These are phyloP conservation scores for Pseudobourletiella spinata DNA, from an alignment of 1,140 invertebrate species.

Conservation along the genomic window DNA sequence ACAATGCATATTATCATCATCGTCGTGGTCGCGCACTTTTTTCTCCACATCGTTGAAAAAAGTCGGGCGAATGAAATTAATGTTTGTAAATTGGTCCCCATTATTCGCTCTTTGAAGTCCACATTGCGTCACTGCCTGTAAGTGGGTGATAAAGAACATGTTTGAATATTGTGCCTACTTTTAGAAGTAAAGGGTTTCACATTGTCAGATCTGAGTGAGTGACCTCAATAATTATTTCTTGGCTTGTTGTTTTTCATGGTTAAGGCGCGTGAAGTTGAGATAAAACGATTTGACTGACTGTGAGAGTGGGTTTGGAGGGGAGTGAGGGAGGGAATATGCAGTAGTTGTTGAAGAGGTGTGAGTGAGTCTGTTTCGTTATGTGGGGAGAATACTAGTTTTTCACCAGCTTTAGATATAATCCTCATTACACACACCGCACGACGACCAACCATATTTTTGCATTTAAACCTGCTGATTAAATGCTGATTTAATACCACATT, in stretches of 20 bases:
- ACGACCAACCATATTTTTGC: not conserved
- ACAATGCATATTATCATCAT: too few relatives aligned
- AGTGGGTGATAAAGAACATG: too few relatives aligned
- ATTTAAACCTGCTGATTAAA: too few relatives aligned
- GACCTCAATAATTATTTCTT: conserved; percentile 4
- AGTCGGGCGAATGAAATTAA: not conserved
- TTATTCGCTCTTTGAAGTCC: not conserved
- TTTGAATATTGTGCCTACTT: not conserved
- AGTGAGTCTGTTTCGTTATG: not conserved
- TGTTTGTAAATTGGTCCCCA: not conserved
- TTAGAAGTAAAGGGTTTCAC: too few relatives aligned
- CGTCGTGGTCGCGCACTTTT: too few relatives aligned
- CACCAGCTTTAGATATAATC: not conserved
- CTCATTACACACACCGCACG: not conserved
- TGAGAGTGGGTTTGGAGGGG: not conserved
- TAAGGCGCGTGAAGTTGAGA: not conserved
- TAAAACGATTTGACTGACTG: not conserved
- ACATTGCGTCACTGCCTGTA: not conserved
- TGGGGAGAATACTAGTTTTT: not conserved
- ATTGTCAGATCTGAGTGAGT: not conserved
- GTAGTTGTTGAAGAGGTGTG: not conserved
- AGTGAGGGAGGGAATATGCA: not conserved
- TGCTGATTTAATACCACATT: too few relatives aligned
- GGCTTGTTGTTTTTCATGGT: conserved; percentile 3
- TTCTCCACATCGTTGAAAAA: too few relatives aligned